Base-by-base conservation (phyloP, 1,140 invertebrate genomes). In the Drosophila eugracilis region DNA sequence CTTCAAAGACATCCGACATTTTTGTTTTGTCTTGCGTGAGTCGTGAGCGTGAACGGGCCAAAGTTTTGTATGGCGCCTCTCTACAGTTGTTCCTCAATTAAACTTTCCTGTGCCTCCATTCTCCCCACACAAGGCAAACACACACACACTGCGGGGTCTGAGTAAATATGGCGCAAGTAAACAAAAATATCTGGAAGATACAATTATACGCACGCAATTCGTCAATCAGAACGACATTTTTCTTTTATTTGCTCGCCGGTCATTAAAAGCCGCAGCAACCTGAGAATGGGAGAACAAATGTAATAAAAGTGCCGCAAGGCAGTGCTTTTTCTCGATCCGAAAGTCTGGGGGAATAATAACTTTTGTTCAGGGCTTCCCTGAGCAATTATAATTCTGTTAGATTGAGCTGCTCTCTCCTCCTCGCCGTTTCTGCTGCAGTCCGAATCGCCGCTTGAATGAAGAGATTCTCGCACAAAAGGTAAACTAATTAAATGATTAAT, bases 171-270 rank as follows among this genome's bases (percentile, higher is more conserved):
- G 81, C 81, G 74, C 77, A 85, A 85, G 81, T 81, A 88, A 83
- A 88, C 75, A 83, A 75, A 74, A 74, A 77, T 70, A 89, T 89
- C 84, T 84, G 85, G 66, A 89, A 89, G 84, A 89, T 86, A 89
- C 89, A 90, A 90, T 90, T 90, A 90, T 89, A 86, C 89, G 89
- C 89, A 91, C 89, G 89, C 89, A 76, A 91, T 91, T 81, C 85
- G 89, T 91, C 89, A 89, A 91, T 91, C 89, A 91, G 76, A 90
- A 78, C 85, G 74, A 85, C 77, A 89, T 90, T 90, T 90, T 88
- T 88, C 83, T 88, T 88, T 88, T 88, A 88, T 88, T 88, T 88
- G 83, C 78, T 83, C 75, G 77, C 55, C 74, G 65, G 78, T 63
- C 83, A 83, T 88, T 88, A 88, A 78, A 78, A 67, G 75, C 42